Evolutionary conservation across 2,113 vertebrate genomes (phyloP).

Genomic region (Solea solea): DNA sequence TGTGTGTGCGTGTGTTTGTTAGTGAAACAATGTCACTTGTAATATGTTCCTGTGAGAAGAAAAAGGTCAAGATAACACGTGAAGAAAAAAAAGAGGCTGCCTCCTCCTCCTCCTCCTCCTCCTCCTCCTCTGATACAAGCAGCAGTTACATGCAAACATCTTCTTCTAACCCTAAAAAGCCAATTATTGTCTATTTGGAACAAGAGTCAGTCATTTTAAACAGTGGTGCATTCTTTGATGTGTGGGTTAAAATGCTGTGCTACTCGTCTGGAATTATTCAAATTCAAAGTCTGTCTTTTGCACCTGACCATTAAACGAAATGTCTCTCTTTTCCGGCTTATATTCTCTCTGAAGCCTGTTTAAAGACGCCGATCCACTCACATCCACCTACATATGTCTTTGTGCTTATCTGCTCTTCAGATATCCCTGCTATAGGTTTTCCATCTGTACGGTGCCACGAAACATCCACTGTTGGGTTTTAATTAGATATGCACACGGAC

Average conservation of each 20-base stretch:
- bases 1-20: constrained; percentile 17
- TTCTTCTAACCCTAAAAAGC: constrained; percentile 7
- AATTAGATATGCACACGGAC: constrained; percentile 36
- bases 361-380: constrained; percentile 36
- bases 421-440: constrained; percentile 7
- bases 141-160: constrained; percentile 14
- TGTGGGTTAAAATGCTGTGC: neutral
- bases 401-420: constrained; percentile 51
- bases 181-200: neutral
- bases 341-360: constrained; percentile 45
- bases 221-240: constrained; percentile 37
- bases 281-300: constrained; percentile 41
- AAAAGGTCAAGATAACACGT: constrained; percentile 60
- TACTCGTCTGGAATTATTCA: too few species aligned
- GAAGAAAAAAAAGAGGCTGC: constrained; percentile 4
- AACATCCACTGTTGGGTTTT: constrained; percentile 30
- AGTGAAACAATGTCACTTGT: constrained; percentile 40
- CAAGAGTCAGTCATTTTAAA: neutral
- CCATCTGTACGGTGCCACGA: constrained; percentile 23
- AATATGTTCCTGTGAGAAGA: constrained; percentile 54
- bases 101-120: neutral
- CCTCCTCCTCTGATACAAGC: constrained; percentile 9
- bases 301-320: constrained; percentile 35
- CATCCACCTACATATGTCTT: constrained; percentile 37
- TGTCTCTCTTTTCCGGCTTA: constrained; percentile 33